phyloP scores from a whole-genome alignment of 2,888 invertebrate species.

The Orchesellides sinensis region DNA sequence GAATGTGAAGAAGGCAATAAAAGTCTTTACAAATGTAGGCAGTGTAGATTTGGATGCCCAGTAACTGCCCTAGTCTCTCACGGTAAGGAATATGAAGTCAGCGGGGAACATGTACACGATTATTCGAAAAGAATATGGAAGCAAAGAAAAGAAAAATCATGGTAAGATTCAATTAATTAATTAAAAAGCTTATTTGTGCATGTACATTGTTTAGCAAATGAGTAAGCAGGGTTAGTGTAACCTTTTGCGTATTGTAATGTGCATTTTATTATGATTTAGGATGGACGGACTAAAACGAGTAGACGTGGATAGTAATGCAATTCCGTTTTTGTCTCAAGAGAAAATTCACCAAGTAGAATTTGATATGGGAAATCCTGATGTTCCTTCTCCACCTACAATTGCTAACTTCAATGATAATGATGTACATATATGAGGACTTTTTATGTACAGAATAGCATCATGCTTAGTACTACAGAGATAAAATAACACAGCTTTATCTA shows the following conservation, averaged over 20 bases:
- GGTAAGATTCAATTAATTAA: neutral
- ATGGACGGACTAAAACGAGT: slow-evolving; percentile 6
- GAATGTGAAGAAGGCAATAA: neutral
- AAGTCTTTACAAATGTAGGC: slow-evolving; percentile 6
- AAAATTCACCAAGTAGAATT: too few relatives aligned
- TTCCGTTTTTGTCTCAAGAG: neutral
- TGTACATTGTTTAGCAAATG: neutral
- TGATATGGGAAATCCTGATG: too few relatives aligned
- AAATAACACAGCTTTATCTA: too few relatives aligned
- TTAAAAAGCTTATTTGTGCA: neutral
- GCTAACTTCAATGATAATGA: too few relatives aligned
- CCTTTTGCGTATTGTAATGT: neutral
- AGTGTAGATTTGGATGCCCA: slow-evolving; percentile 18
- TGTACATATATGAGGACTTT: too few relatives aligned
- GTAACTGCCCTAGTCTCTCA: slow-evolving; percentile 2
- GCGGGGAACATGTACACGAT: slow-evolving; percentile 31
- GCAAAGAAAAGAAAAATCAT: neutral
- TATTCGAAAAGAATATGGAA: neutral
- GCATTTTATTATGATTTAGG: neutral
- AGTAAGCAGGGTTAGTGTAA: neutral
- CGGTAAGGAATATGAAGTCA: slow-evolving; percentile 17
- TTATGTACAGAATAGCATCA: too few relatives aligned
- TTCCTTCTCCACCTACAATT: too few relatives aligned
- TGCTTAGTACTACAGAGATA: too few relatives aligned
- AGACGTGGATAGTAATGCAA: slow-evolving; percentile 11